Base-by-base conservation (phyloP, 2,797 vertebrate species). In the Meriones psammophilus region DNA sequence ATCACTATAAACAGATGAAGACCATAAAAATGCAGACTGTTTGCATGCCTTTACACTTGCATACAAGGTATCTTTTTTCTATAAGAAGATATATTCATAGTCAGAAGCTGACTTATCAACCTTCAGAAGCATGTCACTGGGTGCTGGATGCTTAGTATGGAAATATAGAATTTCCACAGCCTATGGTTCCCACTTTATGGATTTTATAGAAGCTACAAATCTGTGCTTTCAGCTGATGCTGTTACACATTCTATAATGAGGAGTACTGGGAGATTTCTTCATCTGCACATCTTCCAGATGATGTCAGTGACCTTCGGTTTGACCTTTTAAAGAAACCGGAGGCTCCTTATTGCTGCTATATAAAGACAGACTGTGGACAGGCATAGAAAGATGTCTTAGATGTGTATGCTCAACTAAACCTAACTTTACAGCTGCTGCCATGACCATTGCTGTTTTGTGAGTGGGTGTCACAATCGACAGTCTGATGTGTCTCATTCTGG, bases 301-400 rank as follows among this genome's bases (percentile, higher is more conserved):
- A 77, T 7, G 42, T 15, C n/a, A 62, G 14, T 0, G 12, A 74
- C n/a, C 66, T 80, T 0, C 33, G 84, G 33, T 94, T 89, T 76
- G 42, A 36, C 69, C 77, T 95, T 39, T 85, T 78, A 87, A 54
- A 95, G 88, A 96, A 95, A 85, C 60, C 46, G 26, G 42, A 68
- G 85, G 26, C n/a, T 74, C 39, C 46, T 91, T 74, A 26, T 86
- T 93, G 78, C 8, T 80, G 30, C 58, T 33, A 0, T 87, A 24
- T 13, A 60, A 46, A 78, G 39, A 69, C 80, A 94, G 81, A 24
- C 88, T 92, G 42, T 80, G 87, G 89, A 91, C 36, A 68, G 54
- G 80, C 54, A 92, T 60, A 8, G 22, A 92, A 39, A 88, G 77
- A 69, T 30, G 3, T 54, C 78, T 85, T 91, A 36, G 39, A 36